These are phyloP conservation scores for Bimastos eiseni DNA, from an alignment of 2,888 invertebrate genomes.

Conservation along the genomic window DNA sequence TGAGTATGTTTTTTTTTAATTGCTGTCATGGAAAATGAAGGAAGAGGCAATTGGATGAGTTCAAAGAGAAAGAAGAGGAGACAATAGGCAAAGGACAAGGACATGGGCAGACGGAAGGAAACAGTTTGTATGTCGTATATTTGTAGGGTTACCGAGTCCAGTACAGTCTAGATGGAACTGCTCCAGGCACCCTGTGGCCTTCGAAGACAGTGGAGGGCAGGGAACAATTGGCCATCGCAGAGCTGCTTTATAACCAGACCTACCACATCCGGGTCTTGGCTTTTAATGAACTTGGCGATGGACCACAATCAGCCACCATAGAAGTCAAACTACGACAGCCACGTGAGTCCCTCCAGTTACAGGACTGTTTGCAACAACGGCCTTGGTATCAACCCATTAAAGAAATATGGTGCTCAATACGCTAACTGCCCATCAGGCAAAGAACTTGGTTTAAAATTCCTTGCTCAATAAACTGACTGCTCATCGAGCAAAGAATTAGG, in stretches of 20 bases:
- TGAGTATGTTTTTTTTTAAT: no score
- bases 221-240: conserved; percentile 74
- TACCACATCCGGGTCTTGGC: conserved; percentile 80
- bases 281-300: conserved; percentile 88
- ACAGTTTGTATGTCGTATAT: background rate
- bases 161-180: conserved; percentile 86
- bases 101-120: background rate
- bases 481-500: no score
- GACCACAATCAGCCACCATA: conserved; percentile 90
- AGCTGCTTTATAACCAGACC: conserved; percentile 85
- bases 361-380: no score
- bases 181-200: conserved; percentile 85
- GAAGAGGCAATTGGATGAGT: background rate
- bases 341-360: conserved; percentile 52
- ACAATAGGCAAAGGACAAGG: background rate
- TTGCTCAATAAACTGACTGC: no score
- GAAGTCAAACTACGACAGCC: conserved; percentile 95
- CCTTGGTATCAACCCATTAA: no score
- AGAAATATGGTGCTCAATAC: no score
- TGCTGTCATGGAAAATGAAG: background rate
- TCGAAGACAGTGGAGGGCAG: conserved; percentile 91
- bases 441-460: no score
- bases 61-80: background rate
- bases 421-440: no score
- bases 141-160: conserved; percentile 91